These are phyloP conservation scores for Rhynchophorus ferrugineus DNA, from an alignment of 1,140 invertebrate species.

Conservation along the genomic window DNA sequence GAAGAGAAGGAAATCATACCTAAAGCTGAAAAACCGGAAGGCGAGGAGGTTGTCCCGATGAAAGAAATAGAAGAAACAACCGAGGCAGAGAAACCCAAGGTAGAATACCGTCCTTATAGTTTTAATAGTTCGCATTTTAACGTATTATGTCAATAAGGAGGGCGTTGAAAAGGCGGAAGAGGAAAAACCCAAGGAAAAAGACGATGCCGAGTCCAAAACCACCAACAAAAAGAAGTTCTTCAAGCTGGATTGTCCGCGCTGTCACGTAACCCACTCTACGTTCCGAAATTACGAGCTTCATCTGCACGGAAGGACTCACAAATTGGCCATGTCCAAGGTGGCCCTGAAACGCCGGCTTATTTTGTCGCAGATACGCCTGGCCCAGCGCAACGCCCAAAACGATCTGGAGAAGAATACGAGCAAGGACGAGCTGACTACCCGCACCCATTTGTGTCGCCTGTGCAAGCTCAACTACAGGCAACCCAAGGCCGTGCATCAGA, in stretches of 20 bases:
- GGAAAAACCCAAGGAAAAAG: slow-evolving; percentile 41
- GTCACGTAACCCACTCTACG: slow-evolving; percentile 63
- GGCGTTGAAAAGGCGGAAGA: slow-evolving; percentile 32
- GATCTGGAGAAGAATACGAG: slow-evolving; percentile 58
- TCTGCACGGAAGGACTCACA: slow-evolving; percentile 53
- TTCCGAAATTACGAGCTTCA: slow-evolving; percentile 67
- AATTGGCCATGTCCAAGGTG: slow-evolving; percentile 60
- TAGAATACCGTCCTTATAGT: no score
- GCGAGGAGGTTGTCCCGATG: not conserved
- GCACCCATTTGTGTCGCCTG: slow-evolving; percentile 64
- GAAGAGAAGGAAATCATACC: not conserved
- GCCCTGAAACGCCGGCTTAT: slow-evolving; percentile 63
- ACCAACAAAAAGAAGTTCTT: no score
- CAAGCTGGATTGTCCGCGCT: slow-evolving; percentile 66
- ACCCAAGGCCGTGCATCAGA: slow-evolving; percentile 63
- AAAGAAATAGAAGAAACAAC: slow-evolving; percentile 5
- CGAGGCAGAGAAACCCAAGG: not conserved
- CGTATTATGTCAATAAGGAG: slow-evolving; percentile 14
- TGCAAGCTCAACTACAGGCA: slow-evolving; percentile 74
- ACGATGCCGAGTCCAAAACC: slow-evolving; percentile 41
- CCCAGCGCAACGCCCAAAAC: slow-evolving; percentile 64
- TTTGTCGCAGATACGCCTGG: slow-evolving; percentile 59
- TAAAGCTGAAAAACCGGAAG: not conserved
- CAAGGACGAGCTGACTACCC: slow-evolving; percentile 52
- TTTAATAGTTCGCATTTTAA: no score